Percentiles rank a stretch among this genome's conserved stretches.
phyloP scores from a whole-genome alignment of 1,140 invertebrate species.

The Arion vulgaris region DNA sequence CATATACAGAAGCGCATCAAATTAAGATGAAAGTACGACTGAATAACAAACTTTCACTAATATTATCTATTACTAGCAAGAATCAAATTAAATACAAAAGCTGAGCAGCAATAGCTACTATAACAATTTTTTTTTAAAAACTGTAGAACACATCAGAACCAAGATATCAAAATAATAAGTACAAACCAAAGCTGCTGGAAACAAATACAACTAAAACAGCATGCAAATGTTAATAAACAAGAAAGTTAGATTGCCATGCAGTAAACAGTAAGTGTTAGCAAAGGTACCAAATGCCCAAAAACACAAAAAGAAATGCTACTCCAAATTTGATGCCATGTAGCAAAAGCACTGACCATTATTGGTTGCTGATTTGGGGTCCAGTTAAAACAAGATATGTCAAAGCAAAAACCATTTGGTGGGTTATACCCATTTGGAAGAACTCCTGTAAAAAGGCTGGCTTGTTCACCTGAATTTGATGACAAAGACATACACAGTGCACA shows the following conservation, averaged over 20 bases:
- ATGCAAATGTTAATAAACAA: background rate
- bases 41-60: too few species aligned
- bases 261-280: background rate
- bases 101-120: too few species aligned
- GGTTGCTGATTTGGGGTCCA: background rate
- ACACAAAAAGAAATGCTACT: background rate
- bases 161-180: too few species aligned
- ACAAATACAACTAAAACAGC: background rate
- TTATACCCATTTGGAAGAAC: conserved; percentile 80
- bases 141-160: too few species aligned
- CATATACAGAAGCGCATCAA: too few species aligned
- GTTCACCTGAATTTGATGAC: conserved; percentile 68
- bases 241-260: background rate
- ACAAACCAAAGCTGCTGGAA: too few species aligned
- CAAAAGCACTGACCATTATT: background rate
- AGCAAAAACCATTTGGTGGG: conserved; percentile 90
- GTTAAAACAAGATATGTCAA: conserved; percentile 83
- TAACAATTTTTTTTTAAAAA: too few species aligned
- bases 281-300: background rate
- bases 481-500: background rate
- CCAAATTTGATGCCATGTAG: background rate
- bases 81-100: too few species aligned
- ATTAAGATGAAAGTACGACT: too few species aligned
- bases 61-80: too few species aligned
- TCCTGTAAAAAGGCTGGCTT: conserved; percentile 74